phyloP scores from a whole-genome alignment of 2,888 invertebrate species.

The Eristalinus sepulchralis region DNA sequence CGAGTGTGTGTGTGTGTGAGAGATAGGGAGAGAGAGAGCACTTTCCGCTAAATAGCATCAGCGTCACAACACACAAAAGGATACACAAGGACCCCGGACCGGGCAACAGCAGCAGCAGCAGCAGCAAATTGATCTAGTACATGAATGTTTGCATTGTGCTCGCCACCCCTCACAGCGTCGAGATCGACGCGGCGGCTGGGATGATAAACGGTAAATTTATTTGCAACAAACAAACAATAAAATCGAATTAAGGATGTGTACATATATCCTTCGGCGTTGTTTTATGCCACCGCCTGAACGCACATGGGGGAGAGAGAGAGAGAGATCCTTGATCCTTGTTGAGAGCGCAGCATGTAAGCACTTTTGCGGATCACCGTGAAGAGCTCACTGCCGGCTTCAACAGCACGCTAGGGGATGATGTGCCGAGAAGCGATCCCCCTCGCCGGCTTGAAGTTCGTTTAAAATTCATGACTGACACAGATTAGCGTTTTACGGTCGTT shows the following conservation, averaged over 20 bases:
- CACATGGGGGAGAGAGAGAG: neutral
- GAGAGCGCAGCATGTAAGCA: conserved; percentile 28
- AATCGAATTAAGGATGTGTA: conserved; percentile 67
- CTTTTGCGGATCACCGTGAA: conserved; percentile 67
- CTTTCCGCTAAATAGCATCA: conserved; percentile 52
- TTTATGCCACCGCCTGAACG: conserved; percentile 50
- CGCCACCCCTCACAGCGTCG: neutral
- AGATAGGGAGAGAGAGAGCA: neutral
- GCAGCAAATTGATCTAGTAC: neutral
- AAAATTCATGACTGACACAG: conserved; percentile 73
- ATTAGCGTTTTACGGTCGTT: conserved; percentile 81
- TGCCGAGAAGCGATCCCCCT: conserved; percentile 34
- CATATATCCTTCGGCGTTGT: conserved; percentile 64
- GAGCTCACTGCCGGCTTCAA: too few relatives aligned
- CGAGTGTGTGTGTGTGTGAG: neutral
- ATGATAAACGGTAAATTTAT: conserved; percentile 71
- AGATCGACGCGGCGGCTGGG: neutral
- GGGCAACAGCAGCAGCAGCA: neutral
- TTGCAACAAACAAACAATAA: conserved; percentile 72
- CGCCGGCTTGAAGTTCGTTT: conserved; percentile 35
- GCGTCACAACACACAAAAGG: neutral
- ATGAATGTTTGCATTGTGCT: neutral
- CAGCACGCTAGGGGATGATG: conserved; percentile 14
- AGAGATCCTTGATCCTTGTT: conserved; percentile 27
- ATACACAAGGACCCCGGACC: neutral